phyloP scores from a whole-genome alignment of 2,888 invertebrate genomes.

The Stramonita haemastoma region DNA sequence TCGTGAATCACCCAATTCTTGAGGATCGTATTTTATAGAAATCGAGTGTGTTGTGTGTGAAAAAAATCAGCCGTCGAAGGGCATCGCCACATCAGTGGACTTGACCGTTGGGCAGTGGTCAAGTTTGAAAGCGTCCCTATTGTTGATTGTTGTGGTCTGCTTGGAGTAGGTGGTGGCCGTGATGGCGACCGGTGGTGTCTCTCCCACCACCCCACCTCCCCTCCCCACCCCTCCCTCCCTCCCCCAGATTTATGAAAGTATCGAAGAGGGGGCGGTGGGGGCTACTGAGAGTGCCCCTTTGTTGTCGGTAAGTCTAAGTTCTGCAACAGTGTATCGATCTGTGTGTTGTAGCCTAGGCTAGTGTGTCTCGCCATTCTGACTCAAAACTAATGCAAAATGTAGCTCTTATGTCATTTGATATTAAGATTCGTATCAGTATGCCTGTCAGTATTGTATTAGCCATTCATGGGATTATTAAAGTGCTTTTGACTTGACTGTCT shows the following conservation, averaged over 20 bases:
- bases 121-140: not conserved
- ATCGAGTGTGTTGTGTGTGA: not conserved
- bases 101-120: not conserved
- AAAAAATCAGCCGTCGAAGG: not conserved
- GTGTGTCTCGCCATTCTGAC: no score
- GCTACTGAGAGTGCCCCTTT: not conserved
- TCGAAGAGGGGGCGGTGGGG: slow-evolving; percentile 3
- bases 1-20: not conserved
- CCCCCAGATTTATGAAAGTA: slow-evolving; percentile 19
- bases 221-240: slow-evolving; percentile 20
- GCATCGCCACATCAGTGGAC: not conserved
- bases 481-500: no score
- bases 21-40: not conserved
- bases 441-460: no score
- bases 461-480: no score
- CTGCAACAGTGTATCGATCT: no score
- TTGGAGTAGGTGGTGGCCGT: not conserved
- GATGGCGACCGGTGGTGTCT: slow-evolving; percentile 36
- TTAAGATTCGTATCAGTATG: no score
- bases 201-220: slow-evolving; percentile 23
- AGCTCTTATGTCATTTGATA: no score
- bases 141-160: not conserved
- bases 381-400: no score
- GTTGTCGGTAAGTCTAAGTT: slow-evolving; percentile 29
- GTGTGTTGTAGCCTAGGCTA: not conserved